These are phyloP conservation scores for Fistularia tabacaria DNA, from an alignment of 2,797 vertebrate species.

Conservation along the genomic window DNA sequence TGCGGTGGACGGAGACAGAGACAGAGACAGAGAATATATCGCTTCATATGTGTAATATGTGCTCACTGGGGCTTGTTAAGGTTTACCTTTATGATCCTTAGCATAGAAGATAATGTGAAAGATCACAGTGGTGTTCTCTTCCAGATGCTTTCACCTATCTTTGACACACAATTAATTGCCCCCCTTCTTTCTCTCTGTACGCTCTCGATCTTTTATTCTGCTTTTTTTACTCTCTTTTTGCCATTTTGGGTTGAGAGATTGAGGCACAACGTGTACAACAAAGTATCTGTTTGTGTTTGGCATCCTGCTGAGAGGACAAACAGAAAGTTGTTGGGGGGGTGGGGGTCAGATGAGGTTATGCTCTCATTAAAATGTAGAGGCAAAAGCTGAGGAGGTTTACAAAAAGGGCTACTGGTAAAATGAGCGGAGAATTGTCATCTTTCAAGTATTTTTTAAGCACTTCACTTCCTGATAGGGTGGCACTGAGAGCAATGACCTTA, in stretches of 20 bases:
- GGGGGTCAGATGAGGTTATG: constrained; percentile 41
- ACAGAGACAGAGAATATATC: constrained; percentile 14
- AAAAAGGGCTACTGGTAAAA: constrained; percentile 54
- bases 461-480: constrained; percentile 37
- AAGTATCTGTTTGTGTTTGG: constrained; percentile 47
- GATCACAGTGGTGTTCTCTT: constrained; percentile 53
- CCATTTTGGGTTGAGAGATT: constrained; percentile 25
- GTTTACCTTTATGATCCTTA: constrained; percentile 63
- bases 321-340: constrained; percentile 35
- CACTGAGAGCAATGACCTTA: too few species aligned
- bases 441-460: constrained; percentile 54
- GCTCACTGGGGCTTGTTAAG: constrained; percentile 60
- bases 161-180: constrained; percentile 56
- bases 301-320: constrained; percentile 50
- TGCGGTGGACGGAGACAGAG: constrained; percentile 7
- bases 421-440: constrained; percentile 49
- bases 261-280: constrained; percentile 35
- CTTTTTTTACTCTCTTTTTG: constrained; percentile 13
- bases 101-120: constrained; percentile 69
- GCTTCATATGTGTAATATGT: constrained; percentile 31
- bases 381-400: constrained; percentile 50
- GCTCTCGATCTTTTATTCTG: constrained; percentile 23
- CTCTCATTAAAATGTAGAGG: constrained; percentile 56
- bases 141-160: constrained; percentile 67
- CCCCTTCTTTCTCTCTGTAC: constrained; percentile 15